Percentiles rank a stretch among this genome's conserved stretches.
phyloP scores from a whole-genome alignment of 1,140 invertebrate species.

The Eumaeus atala region DNA sequence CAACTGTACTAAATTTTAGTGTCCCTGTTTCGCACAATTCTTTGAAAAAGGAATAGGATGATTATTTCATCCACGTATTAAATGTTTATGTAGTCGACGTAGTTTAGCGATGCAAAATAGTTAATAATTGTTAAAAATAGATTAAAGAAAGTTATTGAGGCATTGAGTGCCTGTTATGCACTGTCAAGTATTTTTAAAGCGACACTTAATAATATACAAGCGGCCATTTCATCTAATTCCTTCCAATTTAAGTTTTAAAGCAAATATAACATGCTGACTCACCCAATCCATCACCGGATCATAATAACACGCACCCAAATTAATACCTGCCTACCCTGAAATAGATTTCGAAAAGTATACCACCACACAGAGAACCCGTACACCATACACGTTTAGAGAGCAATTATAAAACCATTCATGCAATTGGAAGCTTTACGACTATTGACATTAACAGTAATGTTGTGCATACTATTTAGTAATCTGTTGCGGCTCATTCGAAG shows the following conservation, averaged over 20 bases:
- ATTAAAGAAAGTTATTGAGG: neutral
- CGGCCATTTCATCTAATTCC: conserved; percentile 25
- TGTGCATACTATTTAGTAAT: too few species aligned
- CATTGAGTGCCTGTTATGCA: too few species aligned
- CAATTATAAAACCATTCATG: conserved; percentile 20
- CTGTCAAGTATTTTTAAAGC: too few species aligned
- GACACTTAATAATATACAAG: neutral
- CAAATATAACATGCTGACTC: conserved; percentile 45
- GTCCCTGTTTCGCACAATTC: too few species aligned
- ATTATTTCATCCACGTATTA: too few species aligned
- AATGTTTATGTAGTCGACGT: too few species aligned
- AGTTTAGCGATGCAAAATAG: too few species aligned
- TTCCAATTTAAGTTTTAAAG: conserved; percentile 30
- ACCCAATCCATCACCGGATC: conserved; percentile 66
- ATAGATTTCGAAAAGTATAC: conserved; percentile 48
- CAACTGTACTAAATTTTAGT: too few species aligned
- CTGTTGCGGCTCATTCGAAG: neutral
- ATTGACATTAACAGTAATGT: too few species aligned
- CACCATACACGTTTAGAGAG: conserved; percentile 9
- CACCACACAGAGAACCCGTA: conserved; percentile 27
- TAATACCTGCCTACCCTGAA: conserved; percentile 60
- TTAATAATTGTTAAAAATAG: neutral
- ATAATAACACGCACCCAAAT: conserved; percentile 63
- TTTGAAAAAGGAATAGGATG: too few species aligned
- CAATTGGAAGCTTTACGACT: too few species aligned